These are phyloP conservation scores for Colossoma macropomum DNA, from an alignment of 2,113 vertebrate genomes.

Conservation along the genomic window DNA sequence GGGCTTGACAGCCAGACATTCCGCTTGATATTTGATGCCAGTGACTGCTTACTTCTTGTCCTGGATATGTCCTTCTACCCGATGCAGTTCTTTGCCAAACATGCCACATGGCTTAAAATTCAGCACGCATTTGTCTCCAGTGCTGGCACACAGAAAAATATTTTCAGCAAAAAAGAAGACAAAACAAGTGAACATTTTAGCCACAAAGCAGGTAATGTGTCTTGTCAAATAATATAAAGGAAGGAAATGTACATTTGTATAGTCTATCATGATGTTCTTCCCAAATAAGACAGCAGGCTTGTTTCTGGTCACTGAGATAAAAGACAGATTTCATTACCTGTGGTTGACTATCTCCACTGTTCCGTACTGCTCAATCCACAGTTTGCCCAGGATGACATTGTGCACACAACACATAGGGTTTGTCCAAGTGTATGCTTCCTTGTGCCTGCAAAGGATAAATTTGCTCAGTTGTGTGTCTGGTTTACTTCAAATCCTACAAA, in stretches of 20 bases:
- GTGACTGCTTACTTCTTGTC: conserved; percentile 86
- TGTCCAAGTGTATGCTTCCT: conserved; percentile 93
- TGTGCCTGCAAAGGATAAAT: conserved; percentile 78
- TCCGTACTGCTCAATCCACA: conserved; percentile 97
- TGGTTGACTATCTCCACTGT: conserved; percentile 93
- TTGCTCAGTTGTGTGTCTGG: background rate
- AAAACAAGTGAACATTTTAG: background rate
- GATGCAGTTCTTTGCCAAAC: conserved; percentile 95
- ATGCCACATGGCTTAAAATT: conserved; percentile 92
- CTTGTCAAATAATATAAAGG: no score
- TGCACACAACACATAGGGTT: conserved; percentile 97
- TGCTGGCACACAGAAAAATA: conserved; percentile 72
- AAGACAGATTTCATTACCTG: conserved; percentile 77
- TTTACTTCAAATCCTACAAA: background rate
- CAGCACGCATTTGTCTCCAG: conserved; percentile 92
- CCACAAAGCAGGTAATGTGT: no score
- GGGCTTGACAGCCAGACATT: conserved; percentile 5
- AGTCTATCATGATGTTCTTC: background rate
- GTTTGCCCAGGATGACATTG: conserved; percentile 94
- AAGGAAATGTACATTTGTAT: background rate
- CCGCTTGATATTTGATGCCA: conserved; percentile 7
- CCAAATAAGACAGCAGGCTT: background rate
- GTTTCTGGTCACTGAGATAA: background rate
- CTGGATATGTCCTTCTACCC: conserved; percentile 92
- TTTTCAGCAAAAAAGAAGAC: conserved; percentile 34